These are phyloP conservation scores for Bolborhynchus lineola DNA, from an alignment of 2,113 vertebrate species.

Conservation along the genomic window DNA sequence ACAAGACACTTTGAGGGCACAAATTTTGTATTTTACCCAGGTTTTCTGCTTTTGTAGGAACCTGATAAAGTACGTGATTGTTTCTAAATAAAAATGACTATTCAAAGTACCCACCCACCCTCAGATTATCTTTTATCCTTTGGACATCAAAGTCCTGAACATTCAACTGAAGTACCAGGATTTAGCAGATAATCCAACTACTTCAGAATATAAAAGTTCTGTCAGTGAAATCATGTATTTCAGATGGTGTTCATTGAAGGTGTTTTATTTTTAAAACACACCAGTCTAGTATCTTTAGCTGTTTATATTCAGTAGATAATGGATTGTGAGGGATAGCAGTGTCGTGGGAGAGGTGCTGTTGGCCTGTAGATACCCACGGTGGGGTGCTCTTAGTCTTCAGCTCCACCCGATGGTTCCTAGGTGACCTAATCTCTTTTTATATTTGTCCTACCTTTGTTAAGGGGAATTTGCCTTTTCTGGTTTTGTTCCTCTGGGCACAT, in stretches of 20 bases:
- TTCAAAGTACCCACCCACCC: background rate
- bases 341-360: background rate
- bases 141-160: background rate
- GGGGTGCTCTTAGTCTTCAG: background rate
- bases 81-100: background rate
- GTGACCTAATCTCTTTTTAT: background rate
- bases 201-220: background rate
- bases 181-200: background rate
- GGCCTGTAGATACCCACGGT: background rate
- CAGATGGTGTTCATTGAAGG: background rate
- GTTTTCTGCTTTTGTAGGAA: background rate
- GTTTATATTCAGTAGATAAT: background rate
- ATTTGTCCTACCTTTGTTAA: background rate
- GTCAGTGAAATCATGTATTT: background rate
- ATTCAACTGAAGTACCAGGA: background rate
- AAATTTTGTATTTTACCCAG: background rate
- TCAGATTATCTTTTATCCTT: background rate
- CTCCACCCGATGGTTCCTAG: background rate
- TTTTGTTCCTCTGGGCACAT: background rate
- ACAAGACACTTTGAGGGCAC: background rate
- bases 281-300: background rate
- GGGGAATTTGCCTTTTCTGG: background rate
- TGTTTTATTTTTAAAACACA: background rate
- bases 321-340: background rate
- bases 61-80: background rate